Evolutionary conservation across 53 echinoderm and acorn worm species (phyloP).

Genomic region (Pentamera pediparva): DNA sequence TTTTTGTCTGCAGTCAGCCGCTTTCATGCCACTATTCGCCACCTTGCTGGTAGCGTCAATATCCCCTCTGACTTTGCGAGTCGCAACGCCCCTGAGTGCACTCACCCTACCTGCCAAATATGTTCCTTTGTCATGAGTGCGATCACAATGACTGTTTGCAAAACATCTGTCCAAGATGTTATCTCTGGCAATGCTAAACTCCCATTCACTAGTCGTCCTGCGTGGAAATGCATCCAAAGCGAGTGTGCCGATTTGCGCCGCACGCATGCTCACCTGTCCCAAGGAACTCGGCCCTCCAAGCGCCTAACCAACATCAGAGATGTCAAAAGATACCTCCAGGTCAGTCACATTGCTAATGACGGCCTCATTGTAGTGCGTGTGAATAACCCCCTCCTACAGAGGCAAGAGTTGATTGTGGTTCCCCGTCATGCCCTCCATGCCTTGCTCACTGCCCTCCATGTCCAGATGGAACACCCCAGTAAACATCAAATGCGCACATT

Average conservation of each 20-base stretch:
- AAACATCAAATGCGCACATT: slow-evolving; percentile 39
- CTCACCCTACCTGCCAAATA: slow-evolving; percentile 54
- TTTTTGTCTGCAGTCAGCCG: slow-evolving; percentile 49
- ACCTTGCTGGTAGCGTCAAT: slow-evolving; percentile 41
- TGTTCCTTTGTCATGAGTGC: slow-evolving; percentile 40
- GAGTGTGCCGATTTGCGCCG: slow-evolving; percentile 38
- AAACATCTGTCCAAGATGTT: slow-evolving; percentile 23
- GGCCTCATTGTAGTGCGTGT: slow-evolving; percentile 51
- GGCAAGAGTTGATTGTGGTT: slow-evolving; percentile 49
- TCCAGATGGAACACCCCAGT: slow-evolving; percentile 59
- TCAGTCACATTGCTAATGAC: slow-evolving; percentile 49
- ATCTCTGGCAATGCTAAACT: slow-evolving; percentile 33
- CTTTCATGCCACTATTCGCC: slow-evolving; percentile 24
- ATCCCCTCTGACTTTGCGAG: slow-evolving; percentile 49
- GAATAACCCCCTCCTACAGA: slow-evolving; percentile 22
- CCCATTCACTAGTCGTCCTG: slow-evolving; percentile 59
- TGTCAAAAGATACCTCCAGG: slow-evolving; percentile 60
- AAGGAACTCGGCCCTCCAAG: slow-evolving; percentile 59
- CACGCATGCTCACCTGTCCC: slow-evolving; percentile 46
- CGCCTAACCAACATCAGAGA: slow-evolving; percentile 55
- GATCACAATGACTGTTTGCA: slow-evolving; percentile 37
- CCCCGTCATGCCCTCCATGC: slow-evolving; percentile 47
- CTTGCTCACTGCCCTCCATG: slow-evolving; percentile 51
- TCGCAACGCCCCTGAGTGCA: slow-evolving; percentile 40
- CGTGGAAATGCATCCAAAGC: slow-evolving; percentile 43